phyloP scores from a whole-genome alignment of 2,888 invertebrate genomes.

The Phoenoteleia sp. region DNA sequence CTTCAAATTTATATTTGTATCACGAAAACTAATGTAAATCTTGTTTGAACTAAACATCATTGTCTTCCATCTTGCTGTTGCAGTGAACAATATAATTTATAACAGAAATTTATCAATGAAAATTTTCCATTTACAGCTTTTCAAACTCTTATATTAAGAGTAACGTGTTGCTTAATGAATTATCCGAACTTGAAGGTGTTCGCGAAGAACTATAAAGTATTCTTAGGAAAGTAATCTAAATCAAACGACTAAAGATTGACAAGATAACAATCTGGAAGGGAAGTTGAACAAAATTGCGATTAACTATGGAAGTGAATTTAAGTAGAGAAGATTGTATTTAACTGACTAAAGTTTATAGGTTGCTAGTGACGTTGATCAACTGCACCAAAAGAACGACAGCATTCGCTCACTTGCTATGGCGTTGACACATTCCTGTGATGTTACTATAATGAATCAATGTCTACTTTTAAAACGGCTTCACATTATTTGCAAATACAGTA shows the following conservation, averaged over 20 bases:
- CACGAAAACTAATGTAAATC: no score
- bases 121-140: no score
- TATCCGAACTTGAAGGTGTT: conserved; percentile 55
- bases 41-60: no score
- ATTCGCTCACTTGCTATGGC: conserved; percentile 39
- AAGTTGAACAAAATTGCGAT: conserved; percentile 67
- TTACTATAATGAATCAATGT: conserved; percentile 57
- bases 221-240: conserved; percentile 78
- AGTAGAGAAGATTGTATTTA: conserved; percentile 61
- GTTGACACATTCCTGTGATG: conserved; percentile 47
- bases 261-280: conserved; percentile 61
- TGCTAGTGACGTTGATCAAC: conserved; percentile 68
- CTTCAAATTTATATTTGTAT: no score
- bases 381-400: conserved; percentile 49
- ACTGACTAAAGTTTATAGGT: conserved; percentile 77
- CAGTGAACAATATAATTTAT: no score
- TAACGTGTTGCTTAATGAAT: conserved; percentile 42
- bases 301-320: conserved; percentile 63
- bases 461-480: conserved; percentile 51
- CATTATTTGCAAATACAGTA: conserved; percentile 16
- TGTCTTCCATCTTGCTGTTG: no score
- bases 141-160: conserved; percentile 24
- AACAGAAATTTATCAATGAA: no score
- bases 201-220: conserved; percentile 74
- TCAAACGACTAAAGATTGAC: conserved; percentile 68